Percentiles rank a stretch among this genome's conserved stretches.
These are phyloP conservation scores for Drosophila ezoana DNA, from an alignment of 2,888 invertebrate genomes.

Conservation along the genomic window DNA sequence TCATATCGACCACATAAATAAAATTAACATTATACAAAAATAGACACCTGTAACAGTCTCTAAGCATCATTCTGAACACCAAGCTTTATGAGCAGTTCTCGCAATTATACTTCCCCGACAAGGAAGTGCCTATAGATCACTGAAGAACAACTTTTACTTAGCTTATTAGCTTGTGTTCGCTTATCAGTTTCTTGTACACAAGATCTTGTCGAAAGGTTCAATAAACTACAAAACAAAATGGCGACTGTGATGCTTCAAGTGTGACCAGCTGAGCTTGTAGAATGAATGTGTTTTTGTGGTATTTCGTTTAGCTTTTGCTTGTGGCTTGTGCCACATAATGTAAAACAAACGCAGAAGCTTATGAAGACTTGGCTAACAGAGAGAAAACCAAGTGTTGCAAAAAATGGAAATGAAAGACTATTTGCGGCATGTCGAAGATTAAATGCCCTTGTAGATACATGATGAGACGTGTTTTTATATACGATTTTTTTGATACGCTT, in stretches of 20 bases:
- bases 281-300: slow-evolving; percentile 23
- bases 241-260: slow-evolving; percentile 11
- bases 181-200: slow-evolving; percentile 13
- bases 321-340: slow-evolving; percentile 45
- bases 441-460: too few species aligned
- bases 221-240: slow-evolving; percentile 26
- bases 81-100: not conserved
- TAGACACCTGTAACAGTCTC: too few species aligned
- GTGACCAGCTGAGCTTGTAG: slow-evolving; percentile 22
- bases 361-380: slow-evolving; percentile 14
- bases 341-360: slow-evolving; percentile 18
- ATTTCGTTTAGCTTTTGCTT: slow-evolving; percentile 30
- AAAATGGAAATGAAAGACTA: not conserved
- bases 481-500: too few species aligned
- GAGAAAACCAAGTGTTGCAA: not conserved
- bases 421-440: too few species aligned
- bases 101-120: not conserved
- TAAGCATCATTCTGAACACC: too few species aligned
- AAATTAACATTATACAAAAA: too few species aligned
- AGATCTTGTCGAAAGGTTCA: slow-evolving; percentile 30
- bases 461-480: too few species aligned
- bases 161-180: slow-evolving; percentile 21
- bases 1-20: too few species aligned
- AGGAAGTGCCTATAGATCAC: slow-evolving; percentile 1
- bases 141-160: slow-evolving; percentile 6